Base-by-base conservation (phyloP, 2,888 invertebrate species). In the Metacarcinus magister region DNA sequence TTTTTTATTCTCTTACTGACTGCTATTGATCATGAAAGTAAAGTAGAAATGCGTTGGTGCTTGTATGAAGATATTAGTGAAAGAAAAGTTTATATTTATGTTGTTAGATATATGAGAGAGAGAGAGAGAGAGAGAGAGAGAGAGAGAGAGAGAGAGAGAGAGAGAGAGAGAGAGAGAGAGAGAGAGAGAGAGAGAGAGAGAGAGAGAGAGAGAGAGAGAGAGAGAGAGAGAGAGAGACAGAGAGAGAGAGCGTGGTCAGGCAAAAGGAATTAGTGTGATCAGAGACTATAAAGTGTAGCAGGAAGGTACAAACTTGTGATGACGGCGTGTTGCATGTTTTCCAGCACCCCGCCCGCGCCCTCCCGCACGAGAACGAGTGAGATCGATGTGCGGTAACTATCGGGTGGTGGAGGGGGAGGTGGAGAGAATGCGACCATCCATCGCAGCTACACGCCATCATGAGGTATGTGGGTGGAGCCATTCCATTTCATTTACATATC, bases 141-240 rank as follows among this genome's bases (percentile, higher is more conserved):
- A 67, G 0, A 67, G 19, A 67, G 19, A 89, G 16, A 89, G 13
- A 89, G 32, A 43, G 32, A 89, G 32, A 43, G 8, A 89, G 32
- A 43, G 32, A 89, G 32, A 89, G 32, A 89, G 32, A 89, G 32
- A 32, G 16, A 67, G 19, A 67, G 19, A 67, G 19, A 67, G 19
- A 67, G 60, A 67, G 28, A 82, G 82, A 82, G 82, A 82, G 82
- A 82, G 82, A 82, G 82, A 91, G 91, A 91, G 46, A 91, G 91
- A 91, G 91, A 48, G 46, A 48, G 44, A 91, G 91, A 91, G n/a
- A 44, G 91, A 44, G 44, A 28, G 91, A 23, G 44, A 44, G 46
- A 44, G 44, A n/a, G 28, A 91, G 91, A 28, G 91, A 91, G 44
- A 44, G 44, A 44, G 23, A 91, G 91, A 44, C n/a, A 44, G 91